Evolutionary conservation across 2,797 vertebrate genomes (phyloP).

Genomic region (Ctenopoma multispine): DNA sequence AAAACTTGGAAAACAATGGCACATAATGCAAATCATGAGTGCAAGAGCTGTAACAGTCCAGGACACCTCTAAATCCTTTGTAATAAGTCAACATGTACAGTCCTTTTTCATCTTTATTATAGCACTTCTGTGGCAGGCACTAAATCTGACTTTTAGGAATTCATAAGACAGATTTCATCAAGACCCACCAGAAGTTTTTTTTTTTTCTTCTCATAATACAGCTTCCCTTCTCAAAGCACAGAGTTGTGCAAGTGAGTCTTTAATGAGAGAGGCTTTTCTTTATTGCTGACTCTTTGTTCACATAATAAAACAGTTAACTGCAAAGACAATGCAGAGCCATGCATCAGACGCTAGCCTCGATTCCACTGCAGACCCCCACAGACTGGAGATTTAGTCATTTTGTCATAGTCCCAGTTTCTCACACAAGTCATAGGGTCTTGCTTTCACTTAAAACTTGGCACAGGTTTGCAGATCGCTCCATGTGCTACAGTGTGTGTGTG

Average conservation of each 20-base stretch:
- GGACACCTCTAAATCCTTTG: conserved; percentile 35
- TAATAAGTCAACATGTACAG: conserved; percentile 38
- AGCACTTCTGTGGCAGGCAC: conserved; percentile 38
- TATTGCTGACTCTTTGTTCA: conserved; percentile 69
- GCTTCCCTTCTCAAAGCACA: conserved; percentile 52
- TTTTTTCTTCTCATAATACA: conserved; percentile 29
- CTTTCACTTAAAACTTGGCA: conserved; percentile 61
- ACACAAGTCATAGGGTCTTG: conserved; percentile 62
- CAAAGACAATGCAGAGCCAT: conserved; percentile 65
- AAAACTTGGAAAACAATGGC: conserved; percentile 12
- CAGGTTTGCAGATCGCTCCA: conserved; percentile 21
- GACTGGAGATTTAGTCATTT: conserved; percentile 69
- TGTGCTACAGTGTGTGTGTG: conserved; percentile 12
- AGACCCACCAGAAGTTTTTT: conserved; percentile 43
- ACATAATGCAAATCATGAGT: not conserved
- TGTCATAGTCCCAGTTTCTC: conserved; percentile 65
- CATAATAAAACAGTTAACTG: conserved; percentile 71
- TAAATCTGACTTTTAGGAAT: conserved; percentile 52
- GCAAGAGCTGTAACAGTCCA: not conserved
- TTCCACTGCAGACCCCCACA: conserved; percentile 52
- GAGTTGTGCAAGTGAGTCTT: conserved; percentile 65
- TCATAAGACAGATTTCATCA: conserved; percentile 50
- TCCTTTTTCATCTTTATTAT: conserved; percentile 49
- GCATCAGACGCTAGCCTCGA: conserved; percentile 59
- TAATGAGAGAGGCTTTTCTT: conserved; percentile 66